These are phyloP conservation scores for Mus minutoides DNA, from an alignment of 2,797 vertebrate genomes.

Conservation along the genomic window DNA sequence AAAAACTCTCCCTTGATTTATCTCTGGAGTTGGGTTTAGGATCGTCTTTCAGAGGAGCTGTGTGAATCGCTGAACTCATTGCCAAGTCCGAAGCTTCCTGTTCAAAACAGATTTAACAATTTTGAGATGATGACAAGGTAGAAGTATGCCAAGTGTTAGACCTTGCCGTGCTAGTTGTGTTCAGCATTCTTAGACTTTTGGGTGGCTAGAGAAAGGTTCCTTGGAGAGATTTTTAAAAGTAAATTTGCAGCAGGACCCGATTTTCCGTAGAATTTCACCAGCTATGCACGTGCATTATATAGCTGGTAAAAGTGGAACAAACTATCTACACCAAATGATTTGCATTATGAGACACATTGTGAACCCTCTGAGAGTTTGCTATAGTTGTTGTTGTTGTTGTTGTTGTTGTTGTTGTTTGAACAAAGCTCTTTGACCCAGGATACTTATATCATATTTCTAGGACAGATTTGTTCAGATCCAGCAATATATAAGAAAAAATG, in stretches of 20 bases:
- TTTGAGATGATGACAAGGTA: not conserved
- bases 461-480: constrained; percentile 74
- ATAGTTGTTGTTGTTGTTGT: too few relatives aligned
- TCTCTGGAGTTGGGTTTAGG: not conserved
- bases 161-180: not conserved
- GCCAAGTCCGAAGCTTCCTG: not conserved
- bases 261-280: not conserved
- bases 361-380: not conserved
- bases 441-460: constrained; percentile 72
- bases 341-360: constrained; percentile 35
- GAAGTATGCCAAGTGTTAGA: not conserved
- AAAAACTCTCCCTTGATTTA: not conserved
- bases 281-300: constrained; percentile 38
- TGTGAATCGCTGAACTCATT: not conserved
- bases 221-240: not conserved
- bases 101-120: constrained; percentile 41
- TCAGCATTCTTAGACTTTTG: not conserved
- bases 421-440: constrained; percentile 60
- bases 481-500: not conserved
- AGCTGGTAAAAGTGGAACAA: constrained; percentile 62
- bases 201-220: not conserved
- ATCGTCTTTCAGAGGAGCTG: not conserved
- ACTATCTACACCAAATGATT: constrained; percentile 33
- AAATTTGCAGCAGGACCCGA: not conserved
- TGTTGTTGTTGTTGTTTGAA: not conserved